Base-by-base conservation (phyloP, 2,113 vertebrate species). In the Cromileptes altivelis region DNA sequence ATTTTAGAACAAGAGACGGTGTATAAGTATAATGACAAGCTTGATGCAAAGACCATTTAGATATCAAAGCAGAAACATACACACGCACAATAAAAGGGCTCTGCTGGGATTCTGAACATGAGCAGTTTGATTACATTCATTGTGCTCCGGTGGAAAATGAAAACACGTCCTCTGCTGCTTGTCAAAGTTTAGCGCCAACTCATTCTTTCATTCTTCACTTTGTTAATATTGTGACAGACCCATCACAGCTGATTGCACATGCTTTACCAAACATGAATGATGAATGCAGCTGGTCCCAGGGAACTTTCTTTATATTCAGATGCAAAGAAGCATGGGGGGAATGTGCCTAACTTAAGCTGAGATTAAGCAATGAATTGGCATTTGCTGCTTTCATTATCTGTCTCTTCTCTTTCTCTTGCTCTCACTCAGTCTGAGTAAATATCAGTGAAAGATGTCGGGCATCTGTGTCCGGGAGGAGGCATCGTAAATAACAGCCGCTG, bases 401-500 rank as follows among this genome's bases (percentile, higher is more conserved):
- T 65, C 69, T 65, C 56, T 30, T 73, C 19, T 60, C 42, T 55
- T 42, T 79, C 60, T 47, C 40, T 42, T 45, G 17, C 37, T 70
- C 45, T 14, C 57, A 33, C n/a, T 80, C 76, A 83, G 81, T 63
- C 33, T 78, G 65, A 81, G 80, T 82, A 78, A 87, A 87, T 80
- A 83, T 65, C 69, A 52, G 61, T 85, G 74, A 84, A 81, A 84
- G 78, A 91, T 78, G 82, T 68, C 19, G 3, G 74, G 58, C 70
- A 25, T 82, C 42, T 75, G 55, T 70, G 80, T 82, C 82, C 52
- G 8, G 75, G 80, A 90, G 68, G 81, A 75, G 70, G 65, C 37
- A 11, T 77, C 53, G 19, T 92, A 92, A 87, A 92, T 86, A 84
- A 85, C 75, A 67, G 49, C 49, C 67, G 21, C 70, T 83, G 58